Percentiles rank a stretch among this genome's conserved stretches.
Conservation (phyloP, 2,888 invertebrate genomes). For the Onchidella celtica region DNA sequence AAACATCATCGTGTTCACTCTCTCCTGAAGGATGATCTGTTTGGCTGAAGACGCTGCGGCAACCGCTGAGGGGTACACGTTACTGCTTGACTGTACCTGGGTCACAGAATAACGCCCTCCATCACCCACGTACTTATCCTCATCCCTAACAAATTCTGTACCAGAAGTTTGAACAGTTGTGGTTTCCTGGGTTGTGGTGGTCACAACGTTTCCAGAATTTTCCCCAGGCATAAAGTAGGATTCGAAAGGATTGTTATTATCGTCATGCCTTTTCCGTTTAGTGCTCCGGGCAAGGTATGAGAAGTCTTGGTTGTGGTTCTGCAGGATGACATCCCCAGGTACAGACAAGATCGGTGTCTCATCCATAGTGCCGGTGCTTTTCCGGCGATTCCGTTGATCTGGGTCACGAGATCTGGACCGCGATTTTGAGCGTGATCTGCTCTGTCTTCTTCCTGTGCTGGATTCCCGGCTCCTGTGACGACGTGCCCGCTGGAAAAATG, state of each 20-base stretch:
- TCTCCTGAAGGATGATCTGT: neutral
- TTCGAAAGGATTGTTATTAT: slow-evolving; percentile 11
- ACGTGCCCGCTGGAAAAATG: neutral
- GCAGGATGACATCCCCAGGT: slow-evolving; percentile 37
- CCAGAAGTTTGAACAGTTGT: neutral
- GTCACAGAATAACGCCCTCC: slow-evolving; percentile 32
- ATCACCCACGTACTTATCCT: neutral
- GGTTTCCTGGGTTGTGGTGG: neutral
- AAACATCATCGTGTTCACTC: neutral
- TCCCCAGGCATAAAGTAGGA: neutral
- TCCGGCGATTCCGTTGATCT: neutral
- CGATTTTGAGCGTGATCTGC: slow-evolving; percentile 31
- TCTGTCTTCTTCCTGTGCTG: neutral
- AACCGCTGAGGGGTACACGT: neutral
- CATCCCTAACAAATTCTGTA: neutral
- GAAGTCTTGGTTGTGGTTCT: neutral
- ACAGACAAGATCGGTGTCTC: neutral
- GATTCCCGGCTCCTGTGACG: neutral
- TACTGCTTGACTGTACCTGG: slow-evolving; percentile 8
- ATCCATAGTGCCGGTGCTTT: neutral
- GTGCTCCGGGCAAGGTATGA: neutral
- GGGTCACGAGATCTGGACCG: slow-evolving; percentile 28
- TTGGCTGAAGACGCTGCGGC: neutral
- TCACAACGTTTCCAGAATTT: neutral
- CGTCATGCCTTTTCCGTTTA: neutral